Evolutionary conservation across 64 coral and sea anemone genomes (phyloP).

Genomic region (Exaiptasia diaphana): DNA sequence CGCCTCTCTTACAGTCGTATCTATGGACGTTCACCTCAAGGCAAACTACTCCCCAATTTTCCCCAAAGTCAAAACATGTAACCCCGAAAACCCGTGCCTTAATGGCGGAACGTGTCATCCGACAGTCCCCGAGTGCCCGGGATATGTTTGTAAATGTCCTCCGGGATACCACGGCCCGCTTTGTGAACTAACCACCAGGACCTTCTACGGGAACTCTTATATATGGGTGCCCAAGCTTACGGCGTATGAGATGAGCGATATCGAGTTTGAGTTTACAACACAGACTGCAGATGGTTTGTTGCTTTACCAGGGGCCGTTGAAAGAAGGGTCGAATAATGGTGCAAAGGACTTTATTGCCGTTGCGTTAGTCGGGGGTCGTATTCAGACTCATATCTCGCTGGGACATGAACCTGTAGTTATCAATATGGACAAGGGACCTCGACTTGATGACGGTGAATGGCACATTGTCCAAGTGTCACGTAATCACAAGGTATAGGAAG

Average conservation of each 20-base stretch:
- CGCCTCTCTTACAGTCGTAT: constrained; percentile 57
- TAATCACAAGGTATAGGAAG: constrained; percentile 71
- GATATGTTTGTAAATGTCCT: constrained; percentile 79
- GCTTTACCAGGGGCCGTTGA: constrained; percentile 78
- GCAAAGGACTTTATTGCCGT: constrained; percentile 78
- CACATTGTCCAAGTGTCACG: constrained; percentile 72
- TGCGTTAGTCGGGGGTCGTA: constrained; percentile 51
- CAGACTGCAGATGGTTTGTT: constrained; percentile 59
- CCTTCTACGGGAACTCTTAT: constrained; percentile 81
- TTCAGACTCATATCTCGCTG: constrained; percentile 58
- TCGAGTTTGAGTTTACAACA: constrained; percentile 76
- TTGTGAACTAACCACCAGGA: constrained; percentile 81
- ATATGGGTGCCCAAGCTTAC: constrained; percentile 63
- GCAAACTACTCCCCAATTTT: constrained; percentile 46
- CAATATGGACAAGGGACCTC: constrained; percentile 66
- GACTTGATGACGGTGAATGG: constrained; percentile 75
- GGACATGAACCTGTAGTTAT: constrained; percentile 53
- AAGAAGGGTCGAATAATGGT: constrained; percentile 85
- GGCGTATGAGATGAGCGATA: constrained; percentile 59
- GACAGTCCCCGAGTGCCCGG: constrained; percentile 53
- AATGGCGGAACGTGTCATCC: constrained; percentile 83
- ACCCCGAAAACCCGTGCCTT: constrained; percentile 48
- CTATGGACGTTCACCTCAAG: constrained; percentile 46
- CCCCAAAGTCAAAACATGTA: neutral
- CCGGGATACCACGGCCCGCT: constrained; percentile 53